Evolutionary conservation across 2,888 invertebrate genomes (phyloP), one percentile per base, ranked within the genome.

Genomic region (Lasioglossum pauxillum): DNA sequence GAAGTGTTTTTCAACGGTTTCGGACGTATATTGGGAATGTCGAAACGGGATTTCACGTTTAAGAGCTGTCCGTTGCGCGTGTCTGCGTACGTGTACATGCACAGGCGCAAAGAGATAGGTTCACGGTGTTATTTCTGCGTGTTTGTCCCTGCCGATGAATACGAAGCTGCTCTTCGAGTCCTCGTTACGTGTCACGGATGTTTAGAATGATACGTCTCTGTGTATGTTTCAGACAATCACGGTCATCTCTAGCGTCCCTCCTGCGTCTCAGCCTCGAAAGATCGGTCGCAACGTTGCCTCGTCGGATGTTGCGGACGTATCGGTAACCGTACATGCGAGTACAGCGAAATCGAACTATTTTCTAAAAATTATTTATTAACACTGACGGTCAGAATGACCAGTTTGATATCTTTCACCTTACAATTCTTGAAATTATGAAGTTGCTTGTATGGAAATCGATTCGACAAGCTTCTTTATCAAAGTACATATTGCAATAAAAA

Each of bases 121-220:
- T 86, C 82, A 83, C 82, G 46, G 76, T 74, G 78, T 80, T 82
- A 84, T 78, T 80, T 60, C 80, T 80, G 60, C 57, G 57, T 85
- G 79, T 88, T 75, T 72, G 90, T 57, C n/a, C 76, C 80, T 49
- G 83, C 73, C 84, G 81, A 88, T 90, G 88, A 90, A 87, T 90
- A 84, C 81, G 84, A 81, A 84, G 79, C 86, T 85, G 87, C 88
- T 84, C 90, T 90, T 83, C 82, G 90, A 92, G 90, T 90, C 87
- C 89, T 92, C 92, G 89, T 92, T 92, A 89, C 91, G 89, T 89
- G 92, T 90, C 91, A 92, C 89, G 92, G 91, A 90, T 92, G 91
- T 91, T 91, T 91, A 87, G 90, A 91, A 89, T 87, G 88, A 86
- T 88, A 89, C 86, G 84, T 86, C 84, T 92, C 83, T 92, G 89